Evolutionary conservation across 2,113 vertebrate genomes (phyloP), one percentile per base, ranked within the genome.

Genomic region (Malurus elegans): DNA sequence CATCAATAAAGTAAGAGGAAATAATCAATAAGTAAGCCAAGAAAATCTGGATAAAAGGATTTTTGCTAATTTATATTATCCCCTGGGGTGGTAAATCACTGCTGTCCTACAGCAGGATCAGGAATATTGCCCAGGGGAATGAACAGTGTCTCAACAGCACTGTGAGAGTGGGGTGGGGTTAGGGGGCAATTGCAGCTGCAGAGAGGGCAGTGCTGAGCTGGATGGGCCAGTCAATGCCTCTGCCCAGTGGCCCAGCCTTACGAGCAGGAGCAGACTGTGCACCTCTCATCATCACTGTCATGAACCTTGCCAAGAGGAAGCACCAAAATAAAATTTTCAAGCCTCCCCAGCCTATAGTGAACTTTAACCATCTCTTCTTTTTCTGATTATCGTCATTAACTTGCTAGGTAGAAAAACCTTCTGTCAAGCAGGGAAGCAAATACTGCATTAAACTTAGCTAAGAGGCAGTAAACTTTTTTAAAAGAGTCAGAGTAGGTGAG

Each of bases 261-360:
- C 0, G 2, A 28, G 45, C 42, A 81, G 24, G 29, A 79, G 5
- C 18, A 16, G 20, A 3, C 4, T 3, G 1, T 31, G 38, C 25
- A 67, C 14, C 21, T 71, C 45, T 28, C 19, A 60, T 53, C 58
- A 12, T 6, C 36, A 53, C 2, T 0, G 36, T n/a, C 40, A 70
- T 3, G 21, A 61, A 36, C 14, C 28, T 66, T 20, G 21, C 1
- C 3, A 80, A 32, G n/a, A 56, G 12, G 18, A 4, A 48, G 47
- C 31, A 78, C 3, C 38, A 38, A 38, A 38, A 50, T 45, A 16
- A 73, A 57, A 36, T 1, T 66, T 90, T 50, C 15, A 90, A 84
- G 57, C 13, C 3, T 81, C 14, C 3, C 6, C 18, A 70, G 34
- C 8, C 14, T 58, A 60, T 34, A 86, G 51, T 1, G 2, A 78